Conservation (phyloP, 2,797 vertebrate species). For the Poeciliopsis paucimaculata region DNA sequence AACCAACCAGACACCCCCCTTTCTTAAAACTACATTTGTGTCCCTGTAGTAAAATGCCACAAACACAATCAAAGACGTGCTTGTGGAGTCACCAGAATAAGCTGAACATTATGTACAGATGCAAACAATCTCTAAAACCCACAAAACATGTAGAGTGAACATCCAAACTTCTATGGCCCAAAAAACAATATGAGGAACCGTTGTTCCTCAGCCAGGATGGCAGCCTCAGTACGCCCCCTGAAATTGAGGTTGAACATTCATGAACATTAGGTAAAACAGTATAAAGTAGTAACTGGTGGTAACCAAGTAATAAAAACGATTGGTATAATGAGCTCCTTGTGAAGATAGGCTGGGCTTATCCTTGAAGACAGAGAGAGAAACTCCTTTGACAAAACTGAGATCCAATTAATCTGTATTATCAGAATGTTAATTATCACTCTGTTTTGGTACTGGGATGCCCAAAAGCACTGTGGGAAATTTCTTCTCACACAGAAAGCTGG, state of each 20-base stretch:
- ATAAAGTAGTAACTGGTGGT: neutral
- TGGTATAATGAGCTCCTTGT: neutral
- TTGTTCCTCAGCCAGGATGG: neutral
- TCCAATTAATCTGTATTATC: slow-evolving; percentile 18
- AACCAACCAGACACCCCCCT: neutral
- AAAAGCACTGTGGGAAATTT: slow-evolving; percentile 6
- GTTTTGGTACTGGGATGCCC: slow-evolving; percentile 25
- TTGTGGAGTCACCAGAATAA: neutral
- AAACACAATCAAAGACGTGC: neutral
- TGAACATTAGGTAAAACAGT: neutral
- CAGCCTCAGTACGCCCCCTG: neutral
- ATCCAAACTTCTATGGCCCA: neutral
- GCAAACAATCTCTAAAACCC: neutral
- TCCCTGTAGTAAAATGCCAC: neutral
- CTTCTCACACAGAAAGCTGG: slow-evolving; percentile 18
- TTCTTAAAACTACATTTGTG: neutral
- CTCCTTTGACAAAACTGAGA: neutral
- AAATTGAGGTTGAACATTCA: neutral
- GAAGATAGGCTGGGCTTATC: neutral
- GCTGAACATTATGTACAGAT: neutral
- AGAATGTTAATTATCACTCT: slow-evolving; percentile 39
- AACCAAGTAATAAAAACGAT: neutral
- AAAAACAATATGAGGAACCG: neutral
- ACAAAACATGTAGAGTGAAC: neutral
- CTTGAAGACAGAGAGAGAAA: neutral